Percentiles rank a stretch among this genome's conserved stretches.
These are phyloP conservation scores for Stenodema calcarata DNA, from an alignment of 2,888 invertebrate species.

Conservation along the genomic window DNA sequence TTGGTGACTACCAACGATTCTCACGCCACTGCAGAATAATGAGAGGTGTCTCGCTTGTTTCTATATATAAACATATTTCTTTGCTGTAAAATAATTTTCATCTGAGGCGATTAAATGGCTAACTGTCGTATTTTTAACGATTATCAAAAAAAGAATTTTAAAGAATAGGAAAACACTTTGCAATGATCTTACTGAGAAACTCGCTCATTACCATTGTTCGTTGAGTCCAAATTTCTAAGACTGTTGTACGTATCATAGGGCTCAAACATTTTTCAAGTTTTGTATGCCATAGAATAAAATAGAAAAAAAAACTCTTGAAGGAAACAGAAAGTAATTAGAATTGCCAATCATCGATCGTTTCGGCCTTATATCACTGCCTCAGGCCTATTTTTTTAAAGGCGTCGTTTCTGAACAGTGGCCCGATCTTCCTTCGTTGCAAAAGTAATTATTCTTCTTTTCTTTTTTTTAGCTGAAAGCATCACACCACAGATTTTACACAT, in stretches of 20 bases:
- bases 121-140: conserved; percentile 6
- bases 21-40: conserved; percentile 9
- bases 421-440: conserved; percentile 5
- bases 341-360: not conserved
- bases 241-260: conserved; percentile 47
- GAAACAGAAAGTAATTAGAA: conserved; percentile 33
- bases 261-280: conserved; percentile 50
- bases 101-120: conserved; percentile 12
- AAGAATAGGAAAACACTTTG: not conserved
- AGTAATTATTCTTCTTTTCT: not conserved
- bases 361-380: conserved; percentile 22
- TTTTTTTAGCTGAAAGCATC: conserved; percentile 39
- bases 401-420: conserved; percentile 29
- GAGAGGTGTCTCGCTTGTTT: conserved; percentile 19
- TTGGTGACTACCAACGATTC: conserved; percentile 34
- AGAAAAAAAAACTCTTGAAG: conserved; percentile 43
- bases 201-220: conserved; percentile 41
- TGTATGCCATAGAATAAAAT: conserved; percentile 47
- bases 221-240: conserved; percentile 50
- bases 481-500: not conserved
- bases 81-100: conserved; percentile 39
- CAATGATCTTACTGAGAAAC: conserved; percentile 42
- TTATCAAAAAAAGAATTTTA: not conserved
- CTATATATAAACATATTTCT: not conserved
- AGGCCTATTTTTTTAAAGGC: conserved; percentile 41